Percentiles rank a stretch among this genome's conserved stretches.
phyloP scores from a whole-genome alignment of 2,797 vertebrate species.

The Eulemur albifrons region DNA sequence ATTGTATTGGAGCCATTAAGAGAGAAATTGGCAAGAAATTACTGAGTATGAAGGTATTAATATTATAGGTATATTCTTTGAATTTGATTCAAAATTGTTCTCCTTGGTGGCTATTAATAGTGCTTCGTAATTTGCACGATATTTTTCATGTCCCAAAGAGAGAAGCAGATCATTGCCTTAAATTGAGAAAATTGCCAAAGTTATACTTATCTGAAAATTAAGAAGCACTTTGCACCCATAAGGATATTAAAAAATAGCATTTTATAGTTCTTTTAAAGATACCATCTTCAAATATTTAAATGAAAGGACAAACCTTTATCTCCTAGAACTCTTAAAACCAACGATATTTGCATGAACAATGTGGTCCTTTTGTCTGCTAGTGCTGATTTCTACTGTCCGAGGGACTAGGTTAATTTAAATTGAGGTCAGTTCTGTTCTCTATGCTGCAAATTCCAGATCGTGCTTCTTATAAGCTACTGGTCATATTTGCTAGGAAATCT shows the following conservation, averaged over 20 bases:
- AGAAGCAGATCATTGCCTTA: neutral
- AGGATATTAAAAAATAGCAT: neutral
- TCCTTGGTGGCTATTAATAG: conserved; percentile 40
- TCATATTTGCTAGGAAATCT: neutral
- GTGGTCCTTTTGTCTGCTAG: neutral
- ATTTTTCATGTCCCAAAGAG: neutral
- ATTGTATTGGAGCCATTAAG: conserved; percentile 42
- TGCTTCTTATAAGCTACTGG: neutral
- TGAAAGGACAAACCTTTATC: neutral
- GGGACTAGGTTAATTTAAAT: neutral
- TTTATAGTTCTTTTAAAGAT: conserved; percentile 47
- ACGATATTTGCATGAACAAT: neutral
- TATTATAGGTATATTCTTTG: neutral
- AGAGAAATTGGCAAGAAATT: conserved; percentile 56
- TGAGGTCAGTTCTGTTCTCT: neutral
- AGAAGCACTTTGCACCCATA: neutral
- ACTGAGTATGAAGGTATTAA: conserved; percentile 14
- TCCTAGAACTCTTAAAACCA: conserved; percentile 35
- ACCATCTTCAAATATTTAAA: conserved; percentile 9
- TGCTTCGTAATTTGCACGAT: conserved; percentile 24
- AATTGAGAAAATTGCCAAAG: conserved; percentile 36
- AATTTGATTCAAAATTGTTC: conserved; percentile 59
- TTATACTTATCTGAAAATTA: conserved; percentile 29
- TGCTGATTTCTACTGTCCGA: neutral
- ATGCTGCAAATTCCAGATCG: neutral